phyloP scores from a whole-genome alignment of 2,797 vertebrate genomes.

The Semotilus atromaculatus region DNA sequence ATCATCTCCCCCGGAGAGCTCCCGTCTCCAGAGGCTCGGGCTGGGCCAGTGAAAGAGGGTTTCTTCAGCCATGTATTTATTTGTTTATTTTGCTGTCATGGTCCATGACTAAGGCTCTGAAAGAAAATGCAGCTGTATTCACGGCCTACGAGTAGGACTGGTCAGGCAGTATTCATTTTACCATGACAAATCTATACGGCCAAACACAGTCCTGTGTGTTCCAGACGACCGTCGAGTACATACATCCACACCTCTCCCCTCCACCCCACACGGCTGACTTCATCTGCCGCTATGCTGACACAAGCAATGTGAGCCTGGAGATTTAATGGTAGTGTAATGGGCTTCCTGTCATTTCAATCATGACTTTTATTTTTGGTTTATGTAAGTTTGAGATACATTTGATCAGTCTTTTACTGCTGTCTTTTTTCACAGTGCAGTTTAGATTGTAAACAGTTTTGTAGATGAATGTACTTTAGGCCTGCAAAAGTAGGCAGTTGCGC shows the following conservation, averaged over 20 bases:
- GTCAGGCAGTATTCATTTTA: constrained; percentile 83
- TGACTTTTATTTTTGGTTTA: constrained; percentile 25
- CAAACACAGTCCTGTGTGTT: constrained; percentile 87
- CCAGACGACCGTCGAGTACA: constrained; percentile 52
- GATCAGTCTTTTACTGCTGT: constrained; percentile 6
- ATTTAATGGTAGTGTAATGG: constrained; percentile 50
- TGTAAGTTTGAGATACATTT: not conserved
- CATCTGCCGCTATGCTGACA: constrained; percentile 81
- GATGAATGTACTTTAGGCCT: not conserved
- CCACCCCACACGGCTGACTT: constrained; percentile 66
- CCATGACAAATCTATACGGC: constrained; percentile 85
- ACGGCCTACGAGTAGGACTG: constrained; percentile 81
- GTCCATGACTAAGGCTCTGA: constrained; percentile 85
- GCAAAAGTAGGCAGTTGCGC: not conserved
- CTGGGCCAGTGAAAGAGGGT: constrained; percentile 81
- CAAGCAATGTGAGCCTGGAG: constrained; percentile 35
- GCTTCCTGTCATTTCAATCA: constrained; percentile 45
- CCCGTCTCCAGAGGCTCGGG: constrained; percentile 79
- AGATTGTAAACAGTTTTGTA: not conserved
- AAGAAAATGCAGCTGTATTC: constrained; percentile 84
- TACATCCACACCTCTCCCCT: constrained; percentile 41
- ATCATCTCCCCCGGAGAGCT: constrained; percentile 86
- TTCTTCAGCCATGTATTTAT: constrained; percentile 87
- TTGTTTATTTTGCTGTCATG: constrained; percentile 93
- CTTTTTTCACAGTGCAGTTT: not conserved